Conservation (phyloP, 2,797 vertebrate species). For the Lutjanus campechanus region DNA sequence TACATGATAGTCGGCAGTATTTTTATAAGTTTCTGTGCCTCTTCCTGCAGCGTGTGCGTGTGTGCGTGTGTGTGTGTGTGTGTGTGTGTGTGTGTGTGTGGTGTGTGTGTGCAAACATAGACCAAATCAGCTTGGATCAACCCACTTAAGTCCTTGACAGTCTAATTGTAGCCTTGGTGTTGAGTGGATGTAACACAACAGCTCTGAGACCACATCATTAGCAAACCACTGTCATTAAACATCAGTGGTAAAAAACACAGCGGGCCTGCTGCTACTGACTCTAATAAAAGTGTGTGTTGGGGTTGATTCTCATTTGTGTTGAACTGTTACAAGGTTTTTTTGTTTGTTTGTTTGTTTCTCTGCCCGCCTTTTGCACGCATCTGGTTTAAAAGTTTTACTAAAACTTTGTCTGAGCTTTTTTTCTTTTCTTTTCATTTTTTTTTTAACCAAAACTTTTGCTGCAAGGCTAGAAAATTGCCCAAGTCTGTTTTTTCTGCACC, state of each 20-base stretch:
- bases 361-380: no score
- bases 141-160: slow-evolving; percentile 16
- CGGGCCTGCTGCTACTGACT: neutral
- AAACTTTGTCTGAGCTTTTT: neutral
- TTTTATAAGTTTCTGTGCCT: neutral
- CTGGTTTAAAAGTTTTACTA: neutral
- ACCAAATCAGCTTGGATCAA: slow-evolving; percentile 4
- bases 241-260: neutral
- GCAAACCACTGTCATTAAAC: slow-evolving; percentile 44
- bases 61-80: neutral
- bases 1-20: neutral
- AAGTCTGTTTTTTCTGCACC: no score
- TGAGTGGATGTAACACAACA: slow-evolving; percentile 14
- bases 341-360: no score
- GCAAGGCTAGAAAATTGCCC: neutral
- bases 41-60: neutral
- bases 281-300: neutral
- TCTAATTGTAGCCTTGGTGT: slow-evolving; percentile 39
- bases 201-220: slow-evolving; percentile 23
- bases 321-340: no score
- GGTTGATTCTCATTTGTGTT: no score
- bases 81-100: neutral
- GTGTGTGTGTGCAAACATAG: neutral
- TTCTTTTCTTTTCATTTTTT: neutral
- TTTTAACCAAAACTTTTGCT: neutral